Evolutionary conservation across 2,797 vertebrate genomes (phyloP).

Genomic region (Syngnathus rostellatus): DNA sequence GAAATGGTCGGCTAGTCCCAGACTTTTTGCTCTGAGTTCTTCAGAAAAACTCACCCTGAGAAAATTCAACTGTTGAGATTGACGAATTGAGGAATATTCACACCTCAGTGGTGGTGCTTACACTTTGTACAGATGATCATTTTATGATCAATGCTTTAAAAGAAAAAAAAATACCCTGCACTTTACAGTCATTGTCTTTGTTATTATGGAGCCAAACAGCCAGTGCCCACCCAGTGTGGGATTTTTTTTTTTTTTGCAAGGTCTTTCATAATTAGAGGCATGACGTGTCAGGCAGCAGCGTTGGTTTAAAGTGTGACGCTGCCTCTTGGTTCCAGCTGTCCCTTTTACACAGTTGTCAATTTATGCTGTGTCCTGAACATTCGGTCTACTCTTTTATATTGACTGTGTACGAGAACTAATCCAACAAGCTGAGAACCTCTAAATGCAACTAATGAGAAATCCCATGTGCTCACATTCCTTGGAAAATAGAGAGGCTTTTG

Average conservation of each 20-base stretch:
- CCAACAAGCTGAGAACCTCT: conserved; percentile 14
- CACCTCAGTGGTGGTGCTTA: background rate
- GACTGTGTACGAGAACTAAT: conserved; percentile 13
- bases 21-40: no score
- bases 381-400: background rate
- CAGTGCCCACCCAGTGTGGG: background rate
- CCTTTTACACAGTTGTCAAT: conserved; percentile 2
- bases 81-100: background rate
- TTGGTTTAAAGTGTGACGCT: conserved; percentile 1
- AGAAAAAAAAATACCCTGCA: background rate
- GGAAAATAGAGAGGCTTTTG: conserved; percentile 35
- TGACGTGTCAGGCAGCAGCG: conserved; percentile 2
- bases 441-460: conserved; percentile 43
- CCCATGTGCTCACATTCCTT: conserved; percentile 42
- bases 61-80: no score
- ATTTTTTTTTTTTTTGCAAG: background rate
- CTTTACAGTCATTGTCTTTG: background rate
- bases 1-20: no score
- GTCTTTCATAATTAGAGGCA: conserved; percentile 4
- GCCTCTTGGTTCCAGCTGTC: conserved; percentile 1
- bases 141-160: background rate
- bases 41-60: no score
- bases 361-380: background rate
- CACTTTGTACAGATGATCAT: background rate
- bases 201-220: conserved; percentile 2